Base-by-base conservation (phyloP, 2,888 invertebrate species). In the Chrysolina haemoptera region DNA sequence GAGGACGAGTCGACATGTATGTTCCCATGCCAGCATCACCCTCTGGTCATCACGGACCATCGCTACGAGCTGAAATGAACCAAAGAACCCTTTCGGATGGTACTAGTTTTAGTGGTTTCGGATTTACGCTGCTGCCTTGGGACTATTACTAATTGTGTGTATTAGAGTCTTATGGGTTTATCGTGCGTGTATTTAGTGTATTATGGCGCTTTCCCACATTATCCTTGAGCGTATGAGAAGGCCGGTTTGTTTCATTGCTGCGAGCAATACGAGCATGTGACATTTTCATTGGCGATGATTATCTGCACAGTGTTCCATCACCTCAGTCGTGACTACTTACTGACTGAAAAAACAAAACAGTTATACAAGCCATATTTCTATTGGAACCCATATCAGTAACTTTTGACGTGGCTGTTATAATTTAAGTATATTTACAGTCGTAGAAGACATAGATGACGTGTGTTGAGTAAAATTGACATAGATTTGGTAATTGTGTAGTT, bases 21-120 rank as follows among this genome's bases (percentile, higher is more conserved):
- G 74, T 80, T 80, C 80, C 80, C 80, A 80, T 77, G 78, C 66
- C 76, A 74, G 27, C 76, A 75, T 68, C 71, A 66, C 78, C 81
- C 81, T 66, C 68, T 76, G 79, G 81, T 76, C 75, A 76, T 81
- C 81, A 80, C 80, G 80, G 59, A 59, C 59, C n/a, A 59, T 35
- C 59, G 59, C 59, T 59, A 59, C 1, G 35, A 59, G 59, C 59
- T 27, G 35, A 59, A 59, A 22, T 35, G 74, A 65, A 62, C 69
- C 41, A 35, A 66, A 70, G 73, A 66, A 73, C 70, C 68, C 73
- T 66, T 70, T 69, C 66, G 73, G 65, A 59, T 65, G 73, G 66
- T 70, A 73, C 73, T 73, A 73, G 68, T 66, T 73, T 69, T 70
- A 70, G 73, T 70, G 73, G 70, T 70, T 73, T 64, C 66, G 27